Evolutionary conservation across 2,113 vertebrate species (phyloP).

Genomic region (Ibidorhyncha struthersii): DNA sequence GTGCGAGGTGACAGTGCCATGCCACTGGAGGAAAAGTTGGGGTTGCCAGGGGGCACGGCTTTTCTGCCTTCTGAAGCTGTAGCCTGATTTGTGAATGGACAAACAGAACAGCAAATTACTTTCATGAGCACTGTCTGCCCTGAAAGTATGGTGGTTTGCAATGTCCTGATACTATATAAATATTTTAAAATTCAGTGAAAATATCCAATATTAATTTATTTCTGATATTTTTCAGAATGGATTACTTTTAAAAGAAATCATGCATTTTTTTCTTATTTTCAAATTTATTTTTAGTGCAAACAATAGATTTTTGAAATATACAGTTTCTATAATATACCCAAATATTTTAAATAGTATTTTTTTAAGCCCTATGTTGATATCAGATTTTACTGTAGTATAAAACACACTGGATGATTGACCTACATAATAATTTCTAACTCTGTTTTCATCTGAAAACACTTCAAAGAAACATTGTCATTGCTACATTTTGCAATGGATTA

Average conservation of each 20-base stretch:
- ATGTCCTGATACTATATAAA: neutral
- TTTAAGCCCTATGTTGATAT: neutral
- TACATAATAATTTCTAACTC: neutral
- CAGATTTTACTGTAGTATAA: neutral
- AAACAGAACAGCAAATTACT: neutral
- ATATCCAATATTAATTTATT: neutral
- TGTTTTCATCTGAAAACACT: neutral
- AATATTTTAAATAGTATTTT: neutral
- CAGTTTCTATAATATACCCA: neutral
- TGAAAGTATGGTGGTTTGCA: neutral
- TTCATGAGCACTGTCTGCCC: neutral
- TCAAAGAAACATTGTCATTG: neutral
- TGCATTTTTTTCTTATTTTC: neutral
- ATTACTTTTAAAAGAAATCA: neutral
- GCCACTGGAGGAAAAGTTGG: neutral
- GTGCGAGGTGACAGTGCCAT: fast-evolving
- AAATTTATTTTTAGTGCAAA: neutral
- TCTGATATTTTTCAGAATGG: neutral
- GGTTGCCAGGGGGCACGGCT: neutral
- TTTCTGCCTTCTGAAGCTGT: neutral
- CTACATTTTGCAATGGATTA: neutral
- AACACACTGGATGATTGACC: neutral
- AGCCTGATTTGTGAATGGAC: neutral
- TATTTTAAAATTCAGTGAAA: neutral
- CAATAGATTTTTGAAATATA: neutral